These are phyloP conservation scores for Prorops nasuta DNA, from an alignment of 1,140 invertebrate genomes.

Conservation along the genomic window DNA sequence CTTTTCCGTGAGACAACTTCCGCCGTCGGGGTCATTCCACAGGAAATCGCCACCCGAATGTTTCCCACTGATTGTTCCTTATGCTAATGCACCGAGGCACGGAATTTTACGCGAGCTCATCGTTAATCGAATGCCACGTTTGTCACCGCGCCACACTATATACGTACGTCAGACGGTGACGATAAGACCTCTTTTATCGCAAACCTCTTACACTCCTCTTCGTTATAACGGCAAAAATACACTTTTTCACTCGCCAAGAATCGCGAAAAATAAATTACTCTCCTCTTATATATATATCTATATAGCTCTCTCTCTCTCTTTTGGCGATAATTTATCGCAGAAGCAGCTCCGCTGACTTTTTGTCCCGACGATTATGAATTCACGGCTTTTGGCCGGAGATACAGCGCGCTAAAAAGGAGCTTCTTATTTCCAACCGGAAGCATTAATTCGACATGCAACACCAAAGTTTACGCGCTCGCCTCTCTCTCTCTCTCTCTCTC, in stretches of 20 bases:
- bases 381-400: background rate
- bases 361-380: no score
- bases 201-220: no score
- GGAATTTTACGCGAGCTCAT: conserved; percentile 21
- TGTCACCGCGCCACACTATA: no score
- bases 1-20: conserved; percentile 43
- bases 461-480: conserved; percentile 24
- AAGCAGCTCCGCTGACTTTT: no score
- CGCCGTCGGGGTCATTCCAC: conserved; percentile 41
- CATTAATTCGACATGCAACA: conserved; percentile 30
- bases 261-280: no score
- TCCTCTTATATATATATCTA: no score
- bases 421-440: background rate
- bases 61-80: conserved; percentile 46
- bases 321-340: no score
- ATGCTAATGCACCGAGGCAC: conserved; percentile 35
- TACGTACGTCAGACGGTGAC: no score
- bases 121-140: background rate
- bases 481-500: background rate
- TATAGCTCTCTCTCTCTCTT: no score
- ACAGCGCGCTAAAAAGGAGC: background rate
- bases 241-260: no score
- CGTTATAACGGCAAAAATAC: no score
- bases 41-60: conserved; percentile 47
- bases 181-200: no score